These are phyloP conservation scores for Pavo muticus DNA, from an alignment of 2,113 vertebrate species.

Conservation along the genomic window DNA sequence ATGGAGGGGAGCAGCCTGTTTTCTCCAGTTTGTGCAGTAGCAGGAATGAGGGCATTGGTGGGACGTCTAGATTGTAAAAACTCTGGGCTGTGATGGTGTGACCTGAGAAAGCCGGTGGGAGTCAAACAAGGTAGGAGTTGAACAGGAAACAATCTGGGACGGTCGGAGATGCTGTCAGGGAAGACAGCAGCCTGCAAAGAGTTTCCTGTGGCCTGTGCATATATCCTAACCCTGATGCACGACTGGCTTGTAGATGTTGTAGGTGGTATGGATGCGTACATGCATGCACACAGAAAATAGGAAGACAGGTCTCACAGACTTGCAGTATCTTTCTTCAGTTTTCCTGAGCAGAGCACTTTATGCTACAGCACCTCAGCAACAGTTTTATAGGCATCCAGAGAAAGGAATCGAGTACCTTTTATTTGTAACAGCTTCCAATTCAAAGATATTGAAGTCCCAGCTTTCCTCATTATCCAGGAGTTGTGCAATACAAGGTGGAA, in stretches of 20 bases:
- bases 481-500: constrained; percentile 86
- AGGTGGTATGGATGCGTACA: background rate
- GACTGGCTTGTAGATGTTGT: background rate
- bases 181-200: background rate
- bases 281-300: background rate
- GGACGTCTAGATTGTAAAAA: background rate
- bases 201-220: background rate
- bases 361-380: background rate
- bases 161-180: background rate
- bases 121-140: background rate
- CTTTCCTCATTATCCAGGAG: constrained; percentile 91
- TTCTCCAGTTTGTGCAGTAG: background rate
- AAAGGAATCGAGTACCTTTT: constrained; percentile 83
- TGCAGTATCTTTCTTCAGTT: background rate
- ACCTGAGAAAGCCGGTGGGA: background rate
- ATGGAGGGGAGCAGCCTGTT: background rate
- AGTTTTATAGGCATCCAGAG: background rate
- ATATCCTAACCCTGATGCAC: background rate
- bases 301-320: background rate
- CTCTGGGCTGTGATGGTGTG: background rate
- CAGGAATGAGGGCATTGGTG: background rate
- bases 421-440: constrained; percentile 92
- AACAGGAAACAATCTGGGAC: background rate
- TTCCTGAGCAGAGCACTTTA: background rate
- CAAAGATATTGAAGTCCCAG: constrained; percentile 98